A percentile compares a stretch with the other conserved stretches of the same genome.
phyloP scores from a whole-genome alignment of 1,140 invertebrate genomes.

The Brachionus asplanchnoidis region DNA sequence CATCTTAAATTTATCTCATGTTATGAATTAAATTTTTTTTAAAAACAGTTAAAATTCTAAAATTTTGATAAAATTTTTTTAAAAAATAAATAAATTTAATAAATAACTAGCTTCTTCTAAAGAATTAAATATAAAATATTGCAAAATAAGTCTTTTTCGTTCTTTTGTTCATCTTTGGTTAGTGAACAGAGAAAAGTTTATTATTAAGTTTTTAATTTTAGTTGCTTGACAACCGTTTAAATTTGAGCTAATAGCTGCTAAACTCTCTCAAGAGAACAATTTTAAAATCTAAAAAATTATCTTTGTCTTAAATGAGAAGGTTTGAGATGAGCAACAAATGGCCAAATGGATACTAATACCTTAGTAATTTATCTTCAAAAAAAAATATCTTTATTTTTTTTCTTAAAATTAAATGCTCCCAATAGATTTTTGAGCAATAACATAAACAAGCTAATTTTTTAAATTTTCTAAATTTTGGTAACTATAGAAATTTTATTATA shows the following conservation, averaged over 20 bases:
- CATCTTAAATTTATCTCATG: constrained; percentile 17
- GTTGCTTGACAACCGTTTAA: constrained; percentile 31
- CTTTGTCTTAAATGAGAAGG: neutral
- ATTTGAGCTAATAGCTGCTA: neutral
- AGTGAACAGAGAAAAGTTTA: neutral
- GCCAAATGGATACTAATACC: neutral
- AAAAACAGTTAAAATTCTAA: neutral
- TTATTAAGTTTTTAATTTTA: neutral
- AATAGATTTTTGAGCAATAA: neutral
- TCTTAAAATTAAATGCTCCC: neutral
- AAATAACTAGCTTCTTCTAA: neutral
- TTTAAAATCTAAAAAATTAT: neutral
- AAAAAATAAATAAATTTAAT: neutral
- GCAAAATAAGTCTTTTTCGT: constrained; percentile 33
- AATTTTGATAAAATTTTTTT: neutral
- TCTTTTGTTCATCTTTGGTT: neutral
- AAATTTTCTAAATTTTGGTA: constrained; percentile 1
- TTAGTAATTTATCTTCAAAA: neutral
- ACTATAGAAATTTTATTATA: neutral
- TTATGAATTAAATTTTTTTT: neutral
- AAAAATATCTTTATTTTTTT: neutral
- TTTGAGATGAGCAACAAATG: neutral
- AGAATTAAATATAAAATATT: neutral
- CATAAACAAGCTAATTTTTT: constrained; percentile 7
- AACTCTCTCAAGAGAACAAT: constrained; percentile 25